Base-by-base conservation (phyloP, 2,888 invertebrate genomes). In the Agrochola lota region DNA sequence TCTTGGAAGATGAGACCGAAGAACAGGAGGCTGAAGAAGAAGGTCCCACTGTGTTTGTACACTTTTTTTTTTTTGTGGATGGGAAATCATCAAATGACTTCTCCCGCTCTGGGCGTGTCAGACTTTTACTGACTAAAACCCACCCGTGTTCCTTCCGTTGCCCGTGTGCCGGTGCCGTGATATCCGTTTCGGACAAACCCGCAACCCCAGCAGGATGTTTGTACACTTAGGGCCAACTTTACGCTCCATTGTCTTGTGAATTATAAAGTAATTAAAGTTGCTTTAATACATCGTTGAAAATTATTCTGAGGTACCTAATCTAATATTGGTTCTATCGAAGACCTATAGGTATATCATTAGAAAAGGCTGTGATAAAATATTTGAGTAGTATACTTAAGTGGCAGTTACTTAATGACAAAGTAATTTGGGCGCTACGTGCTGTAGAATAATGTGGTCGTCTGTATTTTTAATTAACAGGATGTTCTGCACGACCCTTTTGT, bases 371-470 rank as follows among this genome's bases (percentile, higher is more conserved):
- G 55, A 78, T 71, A 80, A 78, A 88, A 87, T 79, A 87, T 87
- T 88, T 87, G 78, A 79, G 43, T 71, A 76, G 46, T 69, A 76
- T 84, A 87, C 86, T 89, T 77, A 84, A 87, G 77, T 81, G 77
- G 55, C 71, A 74, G 78, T 80, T 82, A 76, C 64, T 63, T 78
- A 82, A 84, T 86, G 79, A 84, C 78, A 85, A 87, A 87, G 77
- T 78, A 88, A 86, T 84, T 87, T 87, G 43, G 30, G 70, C 52
- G 81, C 70, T 77, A 78, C 90, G 90, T 91, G 92, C 83, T 75
- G 46, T 69, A 73, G 89, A 90, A 90, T 91, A 91, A 90, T 87
- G 84, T 69, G 78, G 59, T 64, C 68, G 81, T 78, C 67, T 88
- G 87, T 77, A 69, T 84, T 85, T 85, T 85, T 84, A 87, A 91